Base-by-base conservation (phyloP, 2,113 vertebrate genomes). In the Stigmatopora argus region DNA sequence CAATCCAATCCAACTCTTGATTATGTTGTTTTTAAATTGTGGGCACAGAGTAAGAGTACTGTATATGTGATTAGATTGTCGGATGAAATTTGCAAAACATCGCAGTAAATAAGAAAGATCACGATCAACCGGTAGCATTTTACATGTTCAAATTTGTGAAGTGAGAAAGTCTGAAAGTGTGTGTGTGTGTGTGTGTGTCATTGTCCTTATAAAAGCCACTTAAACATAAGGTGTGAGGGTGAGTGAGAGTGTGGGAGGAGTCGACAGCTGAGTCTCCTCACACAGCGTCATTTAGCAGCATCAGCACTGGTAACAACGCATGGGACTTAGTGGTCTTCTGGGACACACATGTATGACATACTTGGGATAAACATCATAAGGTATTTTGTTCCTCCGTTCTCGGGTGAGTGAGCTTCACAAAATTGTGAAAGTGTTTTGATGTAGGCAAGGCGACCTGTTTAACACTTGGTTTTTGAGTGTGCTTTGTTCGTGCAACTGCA, bases 241-340 rank as follows among this genome's bases (percentile, higher is more conserved):
- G n/a, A 19, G 48, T 23, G 51, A 45, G 65, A 67, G 59, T 7
- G 73, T 69, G 75, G 82, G 86, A 77, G 82, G 83, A 79, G 86
- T 71, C 55, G 2, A 41, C 4, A 7, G 17, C 53, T 63, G 19
- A 73, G 35, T 60, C 57, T 64, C n/a, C 35, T 23, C 17, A 10
- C 73, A 69, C 62, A 51, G 56, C 63, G 65, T 84, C 79, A 80
- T 67, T 78, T 44, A 64, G 65, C 5, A 18, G 9, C 23, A 3
- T 49, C 23, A 7, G 55, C 4, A 45, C 45, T 65, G 81, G 75
- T 74, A 80, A 71, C 58, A 81, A 74, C 38, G 52, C 78, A 64
- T 18, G 21, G 58, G 69, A 74, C 62, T 73, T 66, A 3, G 62
- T 31, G 49, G 55, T 79, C 65, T 53, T 67, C 52, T 69, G 74